Base-by-base conservation (phyloP, 2,113 vertebrate species). In the Cavia porcellus region DNA sequence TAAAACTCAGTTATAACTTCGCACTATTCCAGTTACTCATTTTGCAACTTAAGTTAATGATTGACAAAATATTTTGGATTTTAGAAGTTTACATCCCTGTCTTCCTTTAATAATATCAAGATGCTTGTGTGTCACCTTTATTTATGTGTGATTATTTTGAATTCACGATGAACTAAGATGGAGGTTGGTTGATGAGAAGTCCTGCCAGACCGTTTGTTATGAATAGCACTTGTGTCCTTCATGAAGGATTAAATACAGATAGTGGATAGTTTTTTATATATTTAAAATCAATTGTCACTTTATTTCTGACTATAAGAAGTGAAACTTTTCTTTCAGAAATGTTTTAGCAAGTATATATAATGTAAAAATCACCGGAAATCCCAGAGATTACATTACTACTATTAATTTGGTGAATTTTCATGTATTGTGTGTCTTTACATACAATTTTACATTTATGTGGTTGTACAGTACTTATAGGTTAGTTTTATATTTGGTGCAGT, bases 11-110 rank as follows among this genome's bases (percentile, higher is more conserved):
- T 81, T 95, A 86, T 95, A 96, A 92, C 88, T 94, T 30, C 19
- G 55, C 57, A 42, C n/a, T 62, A 82, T 92, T 85, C 68, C 97
- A 96, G 96, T 98, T 96, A 79, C 17, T 88, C 90, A 50, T 35
- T 90, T 80, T 96, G 38, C 22, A 97, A 98, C 97, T 98, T 97
- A 93, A 97, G 38, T 94, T 97, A 97, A 96, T 92, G 92, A 96
- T 19, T 72, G 86, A 24, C 87, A 97, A 97, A 97, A 95, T 85
- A 11, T 42, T 90, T 50, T 88, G 92, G 45, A 61, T 89, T 96
- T 61, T 88, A 89, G 64, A 59, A 24, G 77, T 87, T 96, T 95
- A 55, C 70, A 64, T 35, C 11, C 3, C 80, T 85, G 47, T 57
- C 42, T 80, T 52, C 57, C 66, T 45, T 92, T 97, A 47, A 19